Conservation (phyloP, 1,140 invertebrate species). For the Holcopasites calliopsidis region DNA sequence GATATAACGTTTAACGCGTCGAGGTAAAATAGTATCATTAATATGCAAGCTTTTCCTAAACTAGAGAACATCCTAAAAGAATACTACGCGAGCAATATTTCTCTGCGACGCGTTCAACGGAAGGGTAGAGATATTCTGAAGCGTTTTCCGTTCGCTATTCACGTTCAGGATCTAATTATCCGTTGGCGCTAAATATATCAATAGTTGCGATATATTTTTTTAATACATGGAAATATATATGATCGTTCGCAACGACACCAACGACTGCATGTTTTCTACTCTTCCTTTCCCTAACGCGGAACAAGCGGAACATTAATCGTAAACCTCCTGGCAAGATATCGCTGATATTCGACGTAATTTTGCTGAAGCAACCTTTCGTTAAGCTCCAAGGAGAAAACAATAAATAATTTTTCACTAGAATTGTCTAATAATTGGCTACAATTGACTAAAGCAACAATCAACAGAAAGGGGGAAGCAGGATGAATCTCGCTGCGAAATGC, state of each 20-base stretch:
- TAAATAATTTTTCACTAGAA: not conserved
- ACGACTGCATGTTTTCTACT: not conserved
- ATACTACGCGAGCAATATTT: not conserved
- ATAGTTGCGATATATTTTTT: not conserved
- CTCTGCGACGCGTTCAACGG: not conserved
- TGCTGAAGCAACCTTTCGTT: not conserved
- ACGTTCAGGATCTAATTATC: not conserved
- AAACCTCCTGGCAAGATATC: constrained; percentile 19
- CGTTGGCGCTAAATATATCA: constrained; percentile 1
- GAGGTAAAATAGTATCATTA: not conserved
- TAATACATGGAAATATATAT: not conserved
- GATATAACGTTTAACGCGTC: not conserved
- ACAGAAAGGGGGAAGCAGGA: not conserved
- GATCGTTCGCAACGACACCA: not conserved
- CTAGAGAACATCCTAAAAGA: not conserved
- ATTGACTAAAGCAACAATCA: not conserved
- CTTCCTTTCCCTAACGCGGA: not conserved
- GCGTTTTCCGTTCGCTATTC: not conserved
- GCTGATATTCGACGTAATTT: not conserved
- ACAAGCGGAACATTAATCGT: constrained; percentile 8
- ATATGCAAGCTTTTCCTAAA: not conserved
- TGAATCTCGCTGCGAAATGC: not conserved
- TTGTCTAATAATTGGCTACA: not conserved
- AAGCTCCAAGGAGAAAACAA: not conserved
- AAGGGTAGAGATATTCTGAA: not conserved